Evolutionary conservation across 2,113 vertebrate species (phyloP).

Genomic region (Ginglymostoma cirratum): DNA sequence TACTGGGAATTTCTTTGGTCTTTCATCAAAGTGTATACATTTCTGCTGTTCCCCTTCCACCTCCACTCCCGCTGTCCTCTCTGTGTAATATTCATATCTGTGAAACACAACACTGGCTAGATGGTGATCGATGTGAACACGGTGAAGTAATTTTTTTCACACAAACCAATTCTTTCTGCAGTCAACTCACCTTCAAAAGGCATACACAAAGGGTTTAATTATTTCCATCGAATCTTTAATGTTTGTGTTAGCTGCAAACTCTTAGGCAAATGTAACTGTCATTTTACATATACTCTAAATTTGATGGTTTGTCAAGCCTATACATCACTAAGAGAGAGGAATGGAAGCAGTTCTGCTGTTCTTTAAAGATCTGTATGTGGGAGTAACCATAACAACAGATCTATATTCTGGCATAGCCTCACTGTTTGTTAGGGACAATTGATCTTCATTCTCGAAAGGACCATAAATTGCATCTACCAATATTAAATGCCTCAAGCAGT

Average conservation of each 20-base stretch:
- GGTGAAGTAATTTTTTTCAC: neutral
- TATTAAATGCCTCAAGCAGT: neutral
- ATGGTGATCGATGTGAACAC: neutral
- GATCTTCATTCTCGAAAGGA: neutral
- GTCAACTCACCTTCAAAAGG: no score
- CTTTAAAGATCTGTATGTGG: neutral
- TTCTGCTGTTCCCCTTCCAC: neutral
- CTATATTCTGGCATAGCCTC: neutral
- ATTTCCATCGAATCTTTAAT: neutral
- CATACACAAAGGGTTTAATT: neutral
- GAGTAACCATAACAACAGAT: slow-evolving; percentile 17
- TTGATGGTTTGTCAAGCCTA: neutral
- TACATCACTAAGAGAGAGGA: no score
- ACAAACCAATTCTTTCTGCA: neutral
- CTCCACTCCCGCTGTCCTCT: no score
- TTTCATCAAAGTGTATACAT: neutral
- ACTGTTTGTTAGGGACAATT: neutral
- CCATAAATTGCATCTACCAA: neutral
- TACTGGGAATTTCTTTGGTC: neutral
- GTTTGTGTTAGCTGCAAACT: neutral
- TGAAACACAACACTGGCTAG: neutral
- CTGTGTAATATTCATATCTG: no score
- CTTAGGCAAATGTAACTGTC: neutral
- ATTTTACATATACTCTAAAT: neutral
- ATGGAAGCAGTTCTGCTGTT: neutral